Conservation (phyloP, 2,888 invertebrate genomes). For the Eustalomyia histrio region DNA sequence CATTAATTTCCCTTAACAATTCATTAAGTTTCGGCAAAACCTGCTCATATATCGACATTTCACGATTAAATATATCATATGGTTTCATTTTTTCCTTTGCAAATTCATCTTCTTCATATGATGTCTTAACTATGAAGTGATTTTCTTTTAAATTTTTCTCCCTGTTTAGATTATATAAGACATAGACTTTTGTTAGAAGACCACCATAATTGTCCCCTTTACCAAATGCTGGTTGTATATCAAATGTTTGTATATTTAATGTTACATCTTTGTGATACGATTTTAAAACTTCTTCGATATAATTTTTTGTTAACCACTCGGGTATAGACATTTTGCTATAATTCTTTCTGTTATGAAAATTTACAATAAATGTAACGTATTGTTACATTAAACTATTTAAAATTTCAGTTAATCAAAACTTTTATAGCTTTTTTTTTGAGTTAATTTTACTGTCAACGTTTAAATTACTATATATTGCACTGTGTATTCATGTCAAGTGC, state of each 20-base stretch:
- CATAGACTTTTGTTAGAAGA: constrained; percentile 70
- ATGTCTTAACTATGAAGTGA: constrained; percentile 73
- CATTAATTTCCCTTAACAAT: constrained; percentile 70
- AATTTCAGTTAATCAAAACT: constrained; percentile 3
- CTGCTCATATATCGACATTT: constrained; percentile 76
- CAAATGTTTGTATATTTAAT: constrained; percentile 68
- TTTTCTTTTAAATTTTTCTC: constrained; percentile 41
- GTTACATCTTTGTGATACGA: constrained; percentile 69
- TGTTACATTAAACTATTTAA: constrained; percentile 16
- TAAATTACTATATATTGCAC: background rate
- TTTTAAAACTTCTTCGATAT: constrained; percentile 71
- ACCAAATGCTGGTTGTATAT: constrained; percentile 71
- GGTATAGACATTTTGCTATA: constrained; percentile 69
- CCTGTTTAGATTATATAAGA: constrained; percentile 66
- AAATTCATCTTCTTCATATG: constrained; percentile 74
- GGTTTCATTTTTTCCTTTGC: constrained; percentile 72
- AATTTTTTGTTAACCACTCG: constrained; percentile 74
- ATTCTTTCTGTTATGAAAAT: background rate
- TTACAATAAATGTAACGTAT: background rate
- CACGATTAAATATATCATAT: constrained; percentile 77
- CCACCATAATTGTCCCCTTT: constrained; percentile 78
- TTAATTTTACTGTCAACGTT: background rate
- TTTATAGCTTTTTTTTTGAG: constrained; percentile 27
- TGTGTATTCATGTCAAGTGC: background rate
- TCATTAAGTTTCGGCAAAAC: constrained; percentile 74